Evolutionary conservation across 2,888 invertebrate species (phyloP).

Genomic region (Pinctada fucata): DNA sequence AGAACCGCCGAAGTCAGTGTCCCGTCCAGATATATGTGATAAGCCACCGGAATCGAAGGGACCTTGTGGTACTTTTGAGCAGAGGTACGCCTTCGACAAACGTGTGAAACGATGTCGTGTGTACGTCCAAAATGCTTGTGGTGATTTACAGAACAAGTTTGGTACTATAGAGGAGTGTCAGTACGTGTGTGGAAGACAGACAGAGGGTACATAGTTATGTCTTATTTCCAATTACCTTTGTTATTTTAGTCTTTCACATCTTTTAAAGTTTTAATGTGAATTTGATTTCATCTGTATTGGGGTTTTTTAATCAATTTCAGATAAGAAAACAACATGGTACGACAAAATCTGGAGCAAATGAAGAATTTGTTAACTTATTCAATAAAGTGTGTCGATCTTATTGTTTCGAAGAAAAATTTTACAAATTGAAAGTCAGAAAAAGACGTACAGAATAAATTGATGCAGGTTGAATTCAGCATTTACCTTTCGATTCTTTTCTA

Average conservation of each 20-base stretch:
- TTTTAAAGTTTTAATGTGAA: too few relatives aligned
- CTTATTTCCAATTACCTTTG: too few relatives aligned
- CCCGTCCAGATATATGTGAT: neutral
- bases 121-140: neutral
- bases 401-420: too few relatives aligned
- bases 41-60: neutral
- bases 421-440: too few relatives aligned
- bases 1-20: neutral
- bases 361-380: too few relatives aligned
- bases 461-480: too few relatives aligned
- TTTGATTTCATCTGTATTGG: too few relatives aligned
- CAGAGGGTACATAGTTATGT: neutral
- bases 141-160: neutral
- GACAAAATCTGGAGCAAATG: conserved; percentile 4
- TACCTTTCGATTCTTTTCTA: too few relatives aligned
- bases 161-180: neutral
- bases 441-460: too few relatives aligned
- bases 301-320: too few relatives aligned
- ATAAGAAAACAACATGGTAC: neutral
- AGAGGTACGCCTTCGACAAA: neutral
- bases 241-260: too few relatives aligned
- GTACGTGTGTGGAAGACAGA: neutral
- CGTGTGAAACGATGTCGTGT: neutral
- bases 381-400: too few relatives aligned
- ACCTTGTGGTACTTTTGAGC: neutral